Conservation (phyloP, 2,797 vertebrate genomes). For the Gastrophryne carolinensis region DNA sequence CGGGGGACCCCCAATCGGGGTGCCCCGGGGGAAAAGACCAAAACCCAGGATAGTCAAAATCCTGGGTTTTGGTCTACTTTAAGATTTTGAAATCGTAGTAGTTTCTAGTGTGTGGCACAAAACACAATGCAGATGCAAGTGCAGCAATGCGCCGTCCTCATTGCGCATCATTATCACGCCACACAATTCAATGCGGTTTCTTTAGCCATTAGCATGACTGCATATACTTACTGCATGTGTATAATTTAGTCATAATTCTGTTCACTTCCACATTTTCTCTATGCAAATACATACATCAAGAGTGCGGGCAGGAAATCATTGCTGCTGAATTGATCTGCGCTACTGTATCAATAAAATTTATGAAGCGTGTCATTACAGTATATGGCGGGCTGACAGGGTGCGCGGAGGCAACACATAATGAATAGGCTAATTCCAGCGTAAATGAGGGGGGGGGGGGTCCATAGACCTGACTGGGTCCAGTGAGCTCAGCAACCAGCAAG, state of each 20-base stretch:
- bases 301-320: slow-evolving; percentile 42
- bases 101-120: no score
- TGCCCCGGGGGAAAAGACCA: no score
- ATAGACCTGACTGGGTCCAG: slow-evolving; percentile 15
- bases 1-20: no score
- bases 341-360: slow-evolving; percentile 52
- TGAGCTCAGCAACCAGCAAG: slow-evolving; percentile 32
- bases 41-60: no score
- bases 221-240: neutral
- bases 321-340: slow-evolving; percentile 30
- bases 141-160: no score
- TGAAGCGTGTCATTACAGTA: slow-evolving; percentile 50
- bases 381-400: slow-evolving; percentile 36
- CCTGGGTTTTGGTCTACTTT: no score
- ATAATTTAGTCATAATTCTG: slow-evolving; percentile 1
- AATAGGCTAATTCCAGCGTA: slow-evolving; percentile 42
- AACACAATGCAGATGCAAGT: no score
- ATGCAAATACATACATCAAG: slow-evolving; percentile 40
- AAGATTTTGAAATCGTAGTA: no score
- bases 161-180: no score
- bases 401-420: slow-evolving; percentile 42
- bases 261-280: slow-evolving; percentile 28
- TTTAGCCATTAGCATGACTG: neutral
- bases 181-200: no score
- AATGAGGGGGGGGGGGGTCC: slow-evolving; percentile 19